phyloP scores from a whole-genome alignment of 2,113 vertebrate species.

The Bos indicus region DNA sequence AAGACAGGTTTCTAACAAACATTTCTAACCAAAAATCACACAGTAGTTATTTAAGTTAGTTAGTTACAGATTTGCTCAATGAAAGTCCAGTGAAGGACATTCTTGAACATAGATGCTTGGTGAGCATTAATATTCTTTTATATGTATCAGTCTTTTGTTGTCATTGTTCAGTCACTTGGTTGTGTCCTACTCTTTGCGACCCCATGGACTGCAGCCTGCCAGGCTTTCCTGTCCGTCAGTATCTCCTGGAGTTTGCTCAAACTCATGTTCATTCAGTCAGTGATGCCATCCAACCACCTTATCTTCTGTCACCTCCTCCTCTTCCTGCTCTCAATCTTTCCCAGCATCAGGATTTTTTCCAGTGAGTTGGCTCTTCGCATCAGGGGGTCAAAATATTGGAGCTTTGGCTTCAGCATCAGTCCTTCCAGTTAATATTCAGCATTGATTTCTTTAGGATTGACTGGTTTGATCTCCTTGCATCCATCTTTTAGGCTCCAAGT shows the following conservation, averaged over 20 bases:
- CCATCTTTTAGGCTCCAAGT: neutral
- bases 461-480: neutral
- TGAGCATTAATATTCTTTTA: neutral
- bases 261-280: neutral
- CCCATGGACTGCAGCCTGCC: neutral
- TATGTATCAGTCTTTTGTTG: neutral
- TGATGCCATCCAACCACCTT: neutral
- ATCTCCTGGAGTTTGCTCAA: neutral
- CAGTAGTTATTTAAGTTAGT: neutral
- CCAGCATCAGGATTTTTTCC: neutral
- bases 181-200: neutral
- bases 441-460: neutral
- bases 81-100: neutral
- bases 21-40: neutral
- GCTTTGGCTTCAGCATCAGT: neutral
- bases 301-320: neutral
- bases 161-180: neutral
- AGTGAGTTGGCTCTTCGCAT: neutral
- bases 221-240: neutral
- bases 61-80: neutral
- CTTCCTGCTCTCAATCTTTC: neutral
- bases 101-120: neutral
- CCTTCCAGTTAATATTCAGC: neutral
- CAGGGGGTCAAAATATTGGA: neutral
- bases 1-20: neutral